These are phyloP conservation scores for Rhineura floridana DNA, from an alignment of 2,113 vertebrate species.

Conservation along the genomic window DNA sequence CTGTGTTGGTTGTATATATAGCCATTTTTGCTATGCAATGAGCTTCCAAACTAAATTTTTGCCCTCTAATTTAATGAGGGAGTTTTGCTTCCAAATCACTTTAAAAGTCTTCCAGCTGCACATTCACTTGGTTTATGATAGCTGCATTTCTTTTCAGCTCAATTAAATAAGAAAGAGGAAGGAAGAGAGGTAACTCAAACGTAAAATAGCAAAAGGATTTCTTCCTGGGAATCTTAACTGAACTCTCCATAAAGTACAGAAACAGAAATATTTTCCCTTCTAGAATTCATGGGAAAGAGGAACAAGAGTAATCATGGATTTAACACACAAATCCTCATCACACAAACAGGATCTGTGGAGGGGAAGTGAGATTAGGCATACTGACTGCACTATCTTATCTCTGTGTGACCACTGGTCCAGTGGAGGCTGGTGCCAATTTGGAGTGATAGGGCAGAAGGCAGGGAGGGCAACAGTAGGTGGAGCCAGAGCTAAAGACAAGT, in stretches of 20 bases:
- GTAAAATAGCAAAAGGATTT: neutral
- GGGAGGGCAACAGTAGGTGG: too few relatives aligned
- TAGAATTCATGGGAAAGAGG: neutral
- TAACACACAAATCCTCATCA: neutral
- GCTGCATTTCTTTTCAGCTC: slow-evolving; percentile 69
- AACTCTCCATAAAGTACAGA: neutral
- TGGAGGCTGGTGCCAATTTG: too few relatives aligned
- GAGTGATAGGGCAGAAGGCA: too few relatives aligned
- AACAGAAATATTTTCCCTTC: neutral
- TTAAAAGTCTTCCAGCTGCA: slow-evolving; percentile 72
- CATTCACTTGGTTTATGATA: slow-evolving; percentile 65
- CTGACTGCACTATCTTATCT: neutral
- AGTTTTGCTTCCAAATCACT: slow-evolving; percentile 74
- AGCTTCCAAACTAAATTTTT: slow-evolving; percentile 69
- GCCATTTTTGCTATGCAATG: slow-evolving; percentile 55
- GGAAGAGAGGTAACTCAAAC: neutral
- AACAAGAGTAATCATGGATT: neutral
- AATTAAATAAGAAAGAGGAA: slow-evolving; percentile 56
- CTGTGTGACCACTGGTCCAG: neutral
- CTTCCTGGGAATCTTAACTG: neutral
- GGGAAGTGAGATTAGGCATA: neutral
- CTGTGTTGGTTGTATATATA: slow-evolving; percentile 44
- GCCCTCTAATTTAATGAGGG: slow-evolving; percentile 70
- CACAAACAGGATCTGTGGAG: neutral
- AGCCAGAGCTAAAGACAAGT: too few relatives aligned